A percentile compares a stretch with the other conserved stretches of the same genome.
Evolutionary conservation across 2,888 invertebrate species (phyloP).

Genomic region (Hipparchia sbordonii): DNA sequence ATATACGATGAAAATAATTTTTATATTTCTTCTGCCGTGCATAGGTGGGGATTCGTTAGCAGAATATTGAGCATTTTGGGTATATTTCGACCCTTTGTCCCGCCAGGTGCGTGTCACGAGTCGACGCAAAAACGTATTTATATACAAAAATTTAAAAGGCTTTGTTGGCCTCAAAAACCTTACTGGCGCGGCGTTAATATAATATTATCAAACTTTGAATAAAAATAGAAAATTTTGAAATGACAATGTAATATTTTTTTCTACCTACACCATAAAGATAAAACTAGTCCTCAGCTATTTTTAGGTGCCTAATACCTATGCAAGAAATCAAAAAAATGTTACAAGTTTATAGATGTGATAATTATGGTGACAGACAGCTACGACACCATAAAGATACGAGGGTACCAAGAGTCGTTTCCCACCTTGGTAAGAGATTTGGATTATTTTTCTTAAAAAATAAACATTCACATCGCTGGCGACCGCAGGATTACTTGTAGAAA

Average conservation of each 20-base stretch:
- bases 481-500: background rate
- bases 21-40: background rate
- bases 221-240: too few relatives aligned
- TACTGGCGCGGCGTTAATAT: background rate
- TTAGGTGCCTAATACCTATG: too few relatives aligned
- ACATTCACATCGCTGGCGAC: background rate
- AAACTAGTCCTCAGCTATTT: too few relatives aligned
- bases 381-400: too few relatives aligned
- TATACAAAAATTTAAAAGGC: background rate
- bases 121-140: conserved; percentile 14
- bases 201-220: background rate
- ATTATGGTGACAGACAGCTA: too few relatives aligned
- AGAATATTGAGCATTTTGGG: background rate
- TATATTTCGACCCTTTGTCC: background rate
- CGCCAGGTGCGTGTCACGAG: conserved; percentile 28
- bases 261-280: too few relatives aligned
- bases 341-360: too few relatives aligned
- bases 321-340: too few relatives aligned
- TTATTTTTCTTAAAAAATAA: background rate
- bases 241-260: too few relatives aligned
- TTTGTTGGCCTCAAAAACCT: background rate
- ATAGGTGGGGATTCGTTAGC: conserved; percentile 8
- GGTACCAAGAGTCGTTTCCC: background rate
- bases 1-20: background rate
- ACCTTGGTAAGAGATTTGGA: too few relatives aligned